Base-by-base conservation (phyloP, 2,888 invertebrate genomes). In the Autographa pulchrina region DNA sequence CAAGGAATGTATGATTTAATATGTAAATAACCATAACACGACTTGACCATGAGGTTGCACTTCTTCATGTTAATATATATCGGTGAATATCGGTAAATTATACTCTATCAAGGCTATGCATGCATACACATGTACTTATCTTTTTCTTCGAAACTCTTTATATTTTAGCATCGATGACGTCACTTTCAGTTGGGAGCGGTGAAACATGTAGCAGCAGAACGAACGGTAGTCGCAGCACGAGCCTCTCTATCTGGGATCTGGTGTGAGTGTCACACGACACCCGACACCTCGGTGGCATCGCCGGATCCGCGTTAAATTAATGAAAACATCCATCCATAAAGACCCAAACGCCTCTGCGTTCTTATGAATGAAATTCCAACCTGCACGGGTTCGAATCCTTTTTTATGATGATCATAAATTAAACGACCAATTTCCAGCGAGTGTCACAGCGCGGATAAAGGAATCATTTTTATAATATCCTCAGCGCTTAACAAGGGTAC, bases 301-400 rank as follows among this genome's bases (percentile, higher is more conserved):
- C 88, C 88, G 88, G 89, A 92, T 92, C 92, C 90, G 88, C 88
- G 91, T 93, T 94, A 94, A 96, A 95, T 95, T 95, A 95, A 96
- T 96, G 95, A 95, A 95, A 95, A 95, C 95, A 96, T 96, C 92
- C 93, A 93, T 92, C 93, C 93, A 95, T 94, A 94, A 94, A 95
- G 95, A 94, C 93, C 93, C 94, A 89, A 95, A 96, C 96, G 96
- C 96, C 96, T 94, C 95, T 92, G 92, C 94, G 90, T 93, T 93
- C 94, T 96, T 95, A 96, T 96, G 96, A 96, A 96, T 96, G 96
- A 95, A 95, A 95, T 94, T 93, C 96, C 95, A 93, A 91, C 92
- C 92, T 90, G 93, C 89, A 90, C 93, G 92, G 93, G 88, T 90
- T 92, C 91, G 93, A 92, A 93, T 94, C 95, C 94, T 95, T 95